phyloP scores from a whole-genome alignment of 2,888 invertebrate species.

The Parnassius apollo region DNA sequence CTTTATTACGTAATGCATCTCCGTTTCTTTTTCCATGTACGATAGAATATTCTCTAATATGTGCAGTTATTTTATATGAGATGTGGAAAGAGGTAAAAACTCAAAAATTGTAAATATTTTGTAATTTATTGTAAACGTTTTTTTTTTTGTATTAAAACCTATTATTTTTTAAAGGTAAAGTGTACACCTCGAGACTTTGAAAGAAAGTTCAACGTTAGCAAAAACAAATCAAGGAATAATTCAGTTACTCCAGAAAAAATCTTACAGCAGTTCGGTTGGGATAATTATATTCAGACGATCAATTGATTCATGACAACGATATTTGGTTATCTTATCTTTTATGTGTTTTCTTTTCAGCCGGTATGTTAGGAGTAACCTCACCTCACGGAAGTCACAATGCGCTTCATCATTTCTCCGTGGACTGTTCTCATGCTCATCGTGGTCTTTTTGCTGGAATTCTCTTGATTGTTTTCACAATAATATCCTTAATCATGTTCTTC shows the following conservation, averaged over 20 bases:
- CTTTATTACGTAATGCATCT: constrained; percentile 84
- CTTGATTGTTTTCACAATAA: constrained; percentile 90
- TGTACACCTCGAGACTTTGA: constrained; percentile 74
- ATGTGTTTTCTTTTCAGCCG: constrained; percentile 67
- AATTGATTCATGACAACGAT: no score
- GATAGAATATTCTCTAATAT: constrained; percentile 95
- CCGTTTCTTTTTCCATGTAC: constrained; percentile 94
- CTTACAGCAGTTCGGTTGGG: constrained; percentile 70
- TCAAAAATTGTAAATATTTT: background rate
- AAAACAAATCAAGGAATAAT: constrained; percentile 70
- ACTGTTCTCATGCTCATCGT: constrained; percentile 92
- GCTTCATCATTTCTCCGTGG: constrained; percentile 87
- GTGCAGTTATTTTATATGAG: constrained; percentile 93
- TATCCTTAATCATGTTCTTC: constrained; percentile 94
- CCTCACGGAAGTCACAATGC: constrained; percentile 68
- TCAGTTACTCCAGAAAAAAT: constrained; percentile 77
- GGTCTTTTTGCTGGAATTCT: constrained; percentile 88
- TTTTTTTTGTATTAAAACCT: background rate
- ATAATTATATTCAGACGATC: no score
- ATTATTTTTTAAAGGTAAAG: constrained; percentile 56
- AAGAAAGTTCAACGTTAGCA: constrained; percentile 59
- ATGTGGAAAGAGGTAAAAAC: constrained; percentile 92
- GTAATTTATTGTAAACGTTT: no score
- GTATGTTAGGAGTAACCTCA: constrained; percentile 73
- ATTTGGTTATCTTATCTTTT: no score